Conservation (phyloP, 2,797 vertebrate species). For the Galago senegalensis region DNA sequence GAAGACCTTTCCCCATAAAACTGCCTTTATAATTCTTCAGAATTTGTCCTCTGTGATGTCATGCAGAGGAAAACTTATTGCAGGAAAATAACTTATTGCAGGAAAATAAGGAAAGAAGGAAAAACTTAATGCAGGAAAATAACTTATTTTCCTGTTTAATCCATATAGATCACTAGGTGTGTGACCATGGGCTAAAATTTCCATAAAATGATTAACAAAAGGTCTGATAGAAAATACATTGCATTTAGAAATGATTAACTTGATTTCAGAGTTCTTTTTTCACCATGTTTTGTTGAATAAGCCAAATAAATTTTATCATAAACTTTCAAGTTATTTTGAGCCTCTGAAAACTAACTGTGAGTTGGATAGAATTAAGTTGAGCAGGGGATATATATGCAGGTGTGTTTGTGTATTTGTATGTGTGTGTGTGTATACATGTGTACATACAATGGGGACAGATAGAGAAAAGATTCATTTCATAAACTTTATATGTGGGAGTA, state of each 20-base stretch:
- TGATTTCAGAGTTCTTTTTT: not conserved
- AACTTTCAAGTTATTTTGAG: not conserved
- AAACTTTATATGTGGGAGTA: not conserved
- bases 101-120: too few species aligned
- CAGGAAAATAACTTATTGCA: too few species aligned
- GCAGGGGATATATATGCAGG: rapidly evolving
- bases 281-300: not conserved
- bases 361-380: not conserved
- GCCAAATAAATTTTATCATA: not conserved
- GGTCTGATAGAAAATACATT: not conserved
- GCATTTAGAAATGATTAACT: not conserved
- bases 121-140: not conserved
- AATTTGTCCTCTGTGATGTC: not conserved
- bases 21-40: not conserved
- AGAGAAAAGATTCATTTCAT: not conserved
- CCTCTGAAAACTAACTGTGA: not conserved
- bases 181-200: not conserved
- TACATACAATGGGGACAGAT: rapidly evolving
- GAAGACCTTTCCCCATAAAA: not conserved
- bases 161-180: not conserved
- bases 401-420: not conserved
- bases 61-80: not conserved
- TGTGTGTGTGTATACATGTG: not conserved
- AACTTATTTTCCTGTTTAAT: not conserved
- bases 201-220: not conserved